Conservation (phyloP, 2,888 invertebrate genomes). For the Drosophila rubida region DNA sequence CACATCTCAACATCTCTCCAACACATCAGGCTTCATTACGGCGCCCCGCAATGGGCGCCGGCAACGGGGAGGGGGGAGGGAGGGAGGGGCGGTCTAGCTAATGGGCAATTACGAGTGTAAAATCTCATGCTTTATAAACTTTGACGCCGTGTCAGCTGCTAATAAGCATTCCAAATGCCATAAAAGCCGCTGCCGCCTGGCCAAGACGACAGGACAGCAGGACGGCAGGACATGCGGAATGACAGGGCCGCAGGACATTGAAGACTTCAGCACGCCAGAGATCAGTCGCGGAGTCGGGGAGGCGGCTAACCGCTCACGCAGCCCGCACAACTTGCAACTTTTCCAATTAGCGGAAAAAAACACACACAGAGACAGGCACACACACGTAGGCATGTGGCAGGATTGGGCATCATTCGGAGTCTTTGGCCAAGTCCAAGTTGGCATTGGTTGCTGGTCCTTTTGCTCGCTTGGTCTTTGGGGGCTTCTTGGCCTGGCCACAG, state of each 20-base stretch:
- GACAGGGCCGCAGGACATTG: constrained; percentile 23
- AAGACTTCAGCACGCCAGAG: constrained; percentile 34
- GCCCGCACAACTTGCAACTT: constrained; percentile 77
- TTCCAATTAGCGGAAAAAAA: constrained; percentile 81
- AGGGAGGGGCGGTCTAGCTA: constrained; percentile 42
- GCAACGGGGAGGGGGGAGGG: neutral
- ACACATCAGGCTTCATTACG: constrained; percentile 8
- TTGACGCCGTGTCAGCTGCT: constrained; percentile 78
- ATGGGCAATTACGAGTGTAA: constrained; percentile 77
- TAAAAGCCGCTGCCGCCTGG: constrained; percentile 64
- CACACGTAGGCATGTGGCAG: constrained; percentile 17
- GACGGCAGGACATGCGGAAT: constrained; percentile 20
- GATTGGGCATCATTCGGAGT: neutral
- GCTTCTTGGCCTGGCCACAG: constrained; percentile 48
- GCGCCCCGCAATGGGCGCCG: neutral
- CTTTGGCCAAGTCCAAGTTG: constrained; percentile 48
- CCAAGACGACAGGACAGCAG: constrained; percentile 21
- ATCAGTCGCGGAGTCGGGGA: constrained; percentile 24
- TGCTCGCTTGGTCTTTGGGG: constrained; percentile 27
- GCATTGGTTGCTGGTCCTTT: constrained; percentile 42
- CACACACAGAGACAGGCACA: constrained; percentile 36
- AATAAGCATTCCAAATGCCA: constrained; percentile 71
- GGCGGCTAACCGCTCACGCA: constrained; percentile 21
- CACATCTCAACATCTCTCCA: constrained; percentile 21
- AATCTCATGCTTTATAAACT: constrained; percentile 71